Conservation (phyloP, 2,113 vertebrate genomes). For the Melospiza melodia region DNA sequence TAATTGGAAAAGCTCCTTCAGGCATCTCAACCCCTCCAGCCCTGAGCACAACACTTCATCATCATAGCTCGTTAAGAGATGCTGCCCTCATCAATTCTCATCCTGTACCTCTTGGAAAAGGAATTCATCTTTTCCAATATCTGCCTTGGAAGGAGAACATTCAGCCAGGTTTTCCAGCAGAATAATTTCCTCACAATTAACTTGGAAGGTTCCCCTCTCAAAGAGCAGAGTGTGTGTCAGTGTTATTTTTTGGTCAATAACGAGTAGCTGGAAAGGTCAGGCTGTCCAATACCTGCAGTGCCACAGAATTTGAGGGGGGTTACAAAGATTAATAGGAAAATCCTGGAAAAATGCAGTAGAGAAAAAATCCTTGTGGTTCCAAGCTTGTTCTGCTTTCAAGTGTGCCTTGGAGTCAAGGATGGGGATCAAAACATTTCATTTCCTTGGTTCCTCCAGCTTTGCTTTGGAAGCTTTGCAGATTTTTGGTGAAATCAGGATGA, state of each 20-base stretch:
- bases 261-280: neutral
- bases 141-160: neutral
- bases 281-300: neutral
- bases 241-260: neutral
- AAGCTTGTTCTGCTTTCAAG: neutral
- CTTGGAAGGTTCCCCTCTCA: neutral
- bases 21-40: neutral
- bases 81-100: neutral
- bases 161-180: neutral
- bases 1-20: neutral
- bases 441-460: neutral
- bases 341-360: neutral
- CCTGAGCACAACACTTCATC: neutral
- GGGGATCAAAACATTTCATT: neutral
- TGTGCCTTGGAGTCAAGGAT: neutral
- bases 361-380: neutral
- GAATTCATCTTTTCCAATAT: neutral
- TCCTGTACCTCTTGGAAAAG: neutral
- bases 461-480: neutral
- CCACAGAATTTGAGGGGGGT: rapidly evolving
- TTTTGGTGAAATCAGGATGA: neutral
- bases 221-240: neutral
- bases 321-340: neutral
- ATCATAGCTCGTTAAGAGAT: neutral
- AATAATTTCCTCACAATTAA: neutral